Evolutionary conservation across 2,888 invertebrate genomes (phyloP), one percentile per base, ranked within the genome.

Genomic region (Micoletzkya japonica): DNA sequence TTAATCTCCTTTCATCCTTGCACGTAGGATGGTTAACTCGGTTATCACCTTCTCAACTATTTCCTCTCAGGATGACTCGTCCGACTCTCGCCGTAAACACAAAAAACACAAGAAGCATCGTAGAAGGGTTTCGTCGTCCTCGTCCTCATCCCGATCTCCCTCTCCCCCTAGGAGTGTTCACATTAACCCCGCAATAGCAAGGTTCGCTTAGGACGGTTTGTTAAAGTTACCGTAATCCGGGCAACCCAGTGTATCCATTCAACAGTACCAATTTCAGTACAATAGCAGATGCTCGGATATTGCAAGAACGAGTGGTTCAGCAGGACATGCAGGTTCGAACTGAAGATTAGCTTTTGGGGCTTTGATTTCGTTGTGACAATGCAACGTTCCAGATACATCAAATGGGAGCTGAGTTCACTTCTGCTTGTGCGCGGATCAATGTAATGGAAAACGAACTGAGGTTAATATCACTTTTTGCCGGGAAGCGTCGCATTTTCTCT

Each of bases 291-390:
- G 64, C 64, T 14, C 64, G 39, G 28, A 50, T 50, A 36, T 26
- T 64, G 34, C 64, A 64, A 10, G 36, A 64, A 34, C 64, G 52
- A 3, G 52, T 64, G 34, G 17, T 34, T n/a, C 1, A 24, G 34
- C 50, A 64, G 14, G 64, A 64, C 36, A 10, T 64, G 7, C 64
- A 64, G 26, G 64, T 52, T n/a, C n/a, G n/a, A n/a, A n/a, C n/a
- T n/a, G 10, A 6, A 24, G n/a, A 52, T 6, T 52, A 6, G 52
- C 6, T 52, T 6, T 52, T 24, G 26, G 24, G 7, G 6, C 6
- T 6, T 17, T 52, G 10, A 52, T 14, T 52, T 14, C 7, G 24
- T n/a, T 52, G 26, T 26, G 54, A 4, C 54, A 26, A 26, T 4
- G 3, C 26, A 2, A 1, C 32, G 1, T 34, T 52, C 7, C 1